These are phyloP conservation scores for Gambelia wislizenii DNA, from an alignment of 2,797 vertebrate genomes.

Conservation along the genomic window DNA sequence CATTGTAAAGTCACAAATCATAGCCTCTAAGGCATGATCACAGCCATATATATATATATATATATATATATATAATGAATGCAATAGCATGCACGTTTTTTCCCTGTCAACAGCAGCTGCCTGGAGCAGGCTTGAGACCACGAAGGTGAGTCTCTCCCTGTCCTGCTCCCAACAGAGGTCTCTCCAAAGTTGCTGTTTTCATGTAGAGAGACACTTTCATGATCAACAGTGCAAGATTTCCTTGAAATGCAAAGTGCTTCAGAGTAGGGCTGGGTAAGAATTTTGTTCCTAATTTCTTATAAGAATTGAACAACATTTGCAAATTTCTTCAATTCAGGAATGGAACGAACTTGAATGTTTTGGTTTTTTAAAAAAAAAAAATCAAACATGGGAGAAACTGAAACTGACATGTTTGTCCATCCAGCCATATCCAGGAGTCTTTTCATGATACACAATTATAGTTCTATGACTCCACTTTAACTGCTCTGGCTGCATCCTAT, in stretches of 20 bases:
- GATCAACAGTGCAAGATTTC: background rate
- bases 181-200: background rate
- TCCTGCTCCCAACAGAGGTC: background rate
- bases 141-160: background rate
- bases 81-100: background rate
- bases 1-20: no score
- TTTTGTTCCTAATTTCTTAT: background rate
- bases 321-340: background rate
- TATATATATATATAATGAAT: background rate
- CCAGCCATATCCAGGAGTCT: background rate
- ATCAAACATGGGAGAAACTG: background rate
- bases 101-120: background rate
- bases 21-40: no score
- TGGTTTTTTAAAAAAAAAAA: background rate
- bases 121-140: background rate
- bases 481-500: no score
- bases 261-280: background rate
- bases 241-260: background rate
- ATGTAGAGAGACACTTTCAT: background rate
- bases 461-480: no score
- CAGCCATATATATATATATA: no score
- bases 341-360: background rate
- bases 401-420: background rate
- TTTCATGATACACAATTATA: no score
- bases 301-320: background rate